These are phyloP conservation scores for Centruroides sculpturatus DNA, from an alignment of 1,140 invertebrate genomes.

Conservation along the genomic window DNA sequence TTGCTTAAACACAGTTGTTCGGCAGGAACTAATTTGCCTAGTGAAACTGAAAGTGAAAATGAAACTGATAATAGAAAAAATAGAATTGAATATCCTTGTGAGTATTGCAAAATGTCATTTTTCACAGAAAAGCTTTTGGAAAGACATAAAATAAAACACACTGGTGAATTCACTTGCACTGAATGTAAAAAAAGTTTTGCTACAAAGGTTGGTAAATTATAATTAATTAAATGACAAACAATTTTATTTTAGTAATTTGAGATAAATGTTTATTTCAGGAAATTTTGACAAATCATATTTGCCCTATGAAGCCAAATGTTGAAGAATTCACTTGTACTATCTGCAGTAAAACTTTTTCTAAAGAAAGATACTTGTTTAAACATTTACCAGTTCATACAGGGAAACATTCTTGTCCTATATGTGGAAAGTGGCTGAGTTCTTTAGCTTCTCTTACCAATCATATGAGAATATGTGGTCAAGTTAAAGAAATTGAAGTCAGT, in stretches of 20 bases:
- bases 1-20: slow-evolving; percentile 1
- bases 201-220: slow-evolving; percentile 12
- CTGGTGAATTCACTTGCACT: slow-evolving; percentile 15
- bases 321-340: background rate
- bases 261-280: too few relatives aligned
- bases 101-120: slow-evolving; percentile 8
- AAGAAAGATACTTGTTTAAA: slow-evolving; percentile 6
- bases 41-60: too few relatives aligned
- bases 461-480: slow-evolving; percentile 9
- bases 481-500: slow-evolving; percentile 6
- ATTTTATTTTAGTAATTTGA: too few relatives aligned
- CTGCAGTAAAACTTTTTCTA: slow-evolving; percentile 5
- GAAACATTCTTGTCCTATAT: slow-evolving; percentile 9
- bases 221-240: too few relatives aligned
- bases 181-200: slow-evolving; percentile 23
- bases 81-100: background rate
- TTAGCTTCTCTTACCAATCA: slow-evolving; percentile 9
- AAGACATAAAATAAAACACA: slow-evolving; percentile 2
- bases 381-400: slow-evolving; percentile 14
- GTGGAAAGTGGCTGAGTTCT: slow-evolving; percentile 11
- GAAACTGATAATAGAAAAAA: background rate
- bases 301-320: background rate
- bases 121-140: background rate
- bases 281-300: too few relatives aligned
- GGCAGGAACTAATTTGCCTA: background rate